Conservation (phyloP, 2,113 vertebrate genomes). For the Sminthopsis crassicaudata region DNA sequence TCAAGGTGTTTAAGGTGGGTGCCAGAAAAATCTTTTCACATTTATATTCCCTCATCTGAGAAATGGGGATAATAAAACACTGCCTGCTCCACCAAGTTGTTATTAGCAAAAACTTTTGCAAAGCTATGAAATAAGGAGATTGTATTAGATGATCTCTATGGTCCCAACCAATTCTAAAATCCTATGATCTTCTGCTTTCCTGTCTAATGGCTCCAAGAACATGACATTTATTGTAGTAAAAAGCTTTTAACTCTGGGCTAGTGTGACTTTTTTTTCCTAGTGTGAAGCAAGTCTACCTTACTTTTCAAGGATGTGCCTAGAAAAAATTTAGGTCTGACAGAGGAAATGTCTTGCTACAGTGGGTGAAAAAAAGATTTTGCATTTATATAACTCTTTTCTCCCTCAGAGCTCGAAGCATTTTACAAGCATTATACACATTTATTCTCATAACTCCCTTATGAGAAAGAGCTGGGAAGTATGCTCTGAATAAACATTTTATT, state of each 20-base stretch:
- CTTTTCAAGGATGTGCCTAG: not conserved
- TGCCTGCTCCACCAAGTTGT: not conserved
- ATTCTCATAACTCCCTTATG: not conserved
- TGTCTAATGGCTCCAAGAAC: not conserved
- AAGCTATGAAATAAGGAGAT: not conserved
- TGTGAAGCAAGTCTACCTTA: not conserved
- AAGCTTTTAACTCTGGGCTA: not conserved
- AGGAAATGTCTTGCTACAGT: not conserved
- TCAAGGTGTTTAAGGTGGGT: not conserved
- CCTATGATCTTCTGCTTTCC: not conserved
- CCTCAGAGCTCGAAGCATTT: not conserved
- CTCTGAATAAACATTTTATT: not conserved
- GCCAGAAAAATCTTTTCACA: not conserved
- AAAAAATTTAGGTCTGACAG: slow-evolving; percentile 9
- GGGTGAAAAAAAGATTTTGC: not conserved
- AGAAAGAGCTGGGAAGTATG: not conserved
- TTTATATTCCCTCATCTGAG: not conserved
- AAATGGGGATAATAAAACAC: not conserved
- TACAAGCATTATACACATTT: not conserved
- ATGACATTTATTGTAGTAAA: not conserved
- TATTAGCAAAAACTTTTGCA: not conserved
- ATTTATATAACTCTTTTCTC: not conserved
- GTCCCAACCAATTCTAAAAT: not conserved
- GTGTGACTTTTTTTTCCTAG: not conserved
- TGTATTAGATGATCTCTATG: not conserved